These are phyloP conservation scores for Cheirogaleus medius DNA, from an alignment of 2,113 vertebrate genomes.

Conservation along the genomic window DNA sequence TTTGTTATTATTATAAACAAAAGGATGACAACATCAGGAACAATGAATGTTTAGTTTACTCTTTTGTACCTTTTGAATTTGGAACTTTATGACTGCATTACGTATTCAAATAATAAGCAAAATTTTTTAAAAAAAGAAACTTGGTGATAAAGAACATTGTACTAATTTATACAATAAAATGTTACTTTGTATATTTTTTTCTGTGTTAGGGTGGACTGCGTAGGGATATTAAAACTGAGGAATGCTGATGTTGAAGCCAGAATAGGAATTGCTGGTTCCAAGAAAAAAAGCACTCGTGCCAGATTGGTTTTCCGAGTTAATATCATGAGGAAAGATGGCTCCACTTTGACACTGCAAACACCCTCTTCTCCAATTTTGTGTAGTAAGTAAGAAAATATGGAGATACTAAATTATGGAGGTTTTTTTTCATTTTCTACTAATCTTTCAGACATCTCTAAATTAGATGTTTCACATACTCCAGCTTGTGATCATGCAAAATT, in stretches of 20 bases:
- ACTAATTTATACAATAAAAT: constrained; percentile 11
- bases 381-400: constrained; percentile 89
- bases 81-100: background rate
- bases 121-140: background rate
- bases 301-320: constrained; percentile 97
- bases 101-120: background rate
- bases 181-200: constrained; percentile 23
- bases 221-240: constrained; percentile 97
- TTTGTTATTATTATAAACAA: background rate
- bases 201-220: constrained; percentile 94
- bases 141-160: background rate
- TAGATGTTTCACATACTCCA: background rate
- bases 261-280: constrained; percentile 97
- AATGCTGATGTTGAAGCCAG: constrained; percentile 99
- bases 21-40: background rate
- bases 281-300: constrained; percentile 98
- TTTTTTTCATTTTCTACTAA: background rate
- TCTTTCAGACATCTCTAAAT: constrained; percentile 6
- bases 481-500: background rate
- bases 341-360: constrained; percentile 94
- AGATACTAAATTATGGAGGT: background rate
- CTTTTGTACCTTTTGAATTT: constrained; percentile 16
- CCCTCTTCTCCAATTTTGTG: constrained; percentile 96
- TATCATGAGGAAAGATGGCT: constrained; percentile 93
- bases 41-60: constrained; percentile 36